Evolutionary conservation across 2,113 vertebrate genomes (phyloP).

Genomic region (Hippocampus guttulatus): DNA sequence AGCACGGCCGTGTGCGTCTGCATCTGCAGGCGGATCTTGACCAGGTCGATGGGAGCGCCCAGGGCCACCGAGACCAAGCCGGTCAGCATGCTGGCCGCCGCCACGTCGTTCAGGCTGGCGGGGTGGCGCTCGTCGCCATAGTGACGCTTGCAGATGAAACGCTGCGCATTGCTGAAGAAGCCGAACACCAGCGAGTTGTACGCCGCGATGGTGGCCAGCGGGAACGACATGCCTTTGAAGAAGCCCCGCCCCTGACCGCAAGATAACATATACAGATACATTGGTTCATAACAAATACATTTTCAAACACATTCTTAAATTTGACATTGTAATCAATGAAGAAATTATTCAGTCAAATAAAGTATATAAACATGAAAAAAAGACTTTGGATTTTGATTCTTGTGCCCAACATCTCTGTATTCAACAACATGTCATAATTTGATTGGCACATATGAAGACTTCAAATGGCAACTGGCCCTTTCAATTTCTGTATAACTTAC

Average conservation of each 20-base stretch:
- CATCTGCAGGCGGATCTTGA: conserved; percentile 97
- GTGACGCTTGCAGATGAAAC: conserved; percentile 77
- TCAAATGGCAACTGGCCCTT: no score
- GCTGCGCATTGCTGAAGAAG: conserved; percentile 83
- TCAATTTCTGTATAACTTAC: no score
- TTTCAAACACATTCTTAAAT: background rate
- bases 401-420: no score
- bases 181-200: conserved; percentile 94
- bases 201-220: conserved; percentile 82
- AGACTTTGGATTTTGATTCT: no score
- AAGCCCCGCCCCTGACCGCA: conserved; percentile 78
- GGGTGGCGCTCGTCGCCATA: conserved; percentile 41
- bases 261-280: background rate
- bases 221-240: conserved; percentile 99
- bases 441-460: no score
- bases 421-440: no score
- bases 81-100: conserved; percentile 80
- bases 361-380: no score
- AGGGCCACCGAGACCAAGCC: conserved; percentile 83
- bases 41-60: conserved; percentile 86
- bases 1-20: conserved; percentile 76
- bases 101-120: conserved; percentile 71
- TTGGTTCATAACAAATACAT: background rate
- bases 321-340: no score
- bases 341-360: no score